Evolutionary conservation across 2,888 invertebrate genomes (phyloP).

Genomic region (Iphiclides podalirius): DNA sequence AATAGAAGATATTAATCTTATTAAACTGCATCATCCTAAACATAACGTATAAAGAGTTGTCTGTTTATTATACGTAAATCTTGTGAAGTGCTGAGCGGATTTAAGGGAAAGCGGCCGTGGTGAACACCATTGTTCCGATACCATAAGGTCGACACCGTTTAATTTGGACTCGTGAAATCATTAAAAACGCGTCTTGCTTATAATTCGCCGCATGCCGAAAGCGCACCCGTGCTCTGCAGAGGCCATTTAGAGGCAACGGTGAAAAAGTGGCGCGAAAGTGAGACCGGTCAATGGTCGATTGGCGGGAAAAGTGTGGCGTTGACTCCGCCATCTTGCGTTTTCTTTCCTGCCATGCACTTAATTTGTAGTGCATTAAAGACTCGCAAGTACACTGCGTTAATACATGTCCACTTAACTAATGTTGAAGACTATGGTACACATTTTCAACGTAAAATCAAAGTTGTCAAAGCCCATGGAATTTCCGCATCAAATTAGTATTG

Average conservation of each 20-base stretch:
- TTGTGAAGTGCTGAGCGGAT: no score
- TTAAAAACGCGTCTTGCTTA: conserved; percentile 9
- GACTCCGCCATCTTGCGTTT: conserved; percentile 49
- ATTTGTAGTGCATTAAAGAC: not conserved
- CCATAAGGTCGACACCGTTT: not conserved
- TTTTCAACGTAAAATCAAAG: no score
- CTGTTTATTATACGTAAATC: no score
- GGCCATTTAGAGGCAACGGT: conserved; percentile 31
- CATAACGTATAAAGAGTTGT: no score
- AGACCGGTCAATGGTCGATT: conserved; percentile 52
- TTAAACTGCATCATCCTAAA: no score
- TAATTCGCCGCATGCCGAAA: conserved; percentile 29
- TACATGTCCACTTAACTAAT: no score
- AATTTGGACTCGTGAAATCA: conserved; percentile 7
- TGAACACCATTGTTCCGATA: no score
- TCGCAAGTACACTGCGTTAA: no score
- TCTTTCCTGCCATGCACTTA: conserved; percentile 52
- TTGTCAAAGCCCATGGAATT: no score
- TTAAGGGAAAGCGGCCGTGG: conserved; percentile 4
- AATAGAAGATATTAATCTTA: no score
- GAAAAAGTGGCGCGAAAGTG: conserved; percentile 61
- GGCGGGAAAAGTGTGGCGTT: conserved; percentile 55
- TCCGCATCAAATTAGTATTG: no score
- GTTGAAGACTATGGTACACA: no score
- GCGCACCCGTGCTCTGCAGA: conserved; percentile 27